Base-by-base conservation (phyloP, 2,888 invertebrate species). In the Sarcophaga subvicina region DNA sequence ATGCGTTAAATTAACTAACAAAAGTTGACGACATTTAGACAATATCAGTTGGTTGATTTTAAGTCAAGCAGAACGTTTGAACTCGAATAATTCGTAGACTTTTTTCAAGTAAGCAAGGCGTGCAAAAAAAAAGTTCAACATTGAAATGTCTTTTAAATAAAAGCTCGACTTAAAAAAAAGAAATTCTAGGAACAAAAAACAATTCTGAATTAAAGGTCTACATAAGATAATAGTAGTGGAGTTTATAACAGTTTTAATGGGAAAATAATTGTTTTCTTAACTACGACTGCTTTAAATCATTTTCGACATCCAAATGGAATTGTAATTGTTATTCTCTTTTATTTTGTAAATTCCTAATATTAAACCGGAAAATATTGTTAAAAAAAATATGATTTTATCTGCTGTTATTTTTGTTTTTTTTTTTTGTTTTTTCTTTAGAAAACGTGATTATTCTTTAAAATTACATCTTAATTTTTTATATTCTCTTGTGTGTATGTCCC, bases 1-100 rank as follows among this genome's bases (percentile, higher is more conserved):
- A 75, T 81, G 85, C 82, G 82, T 82, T 85, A 82, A 81, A 82
- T 82, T 79, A 64, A 78, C 78, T 70, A 77, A 78, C 78, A 73
- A 81, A 85, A 75, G 85, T 81, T 85, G 64, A 79, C 70, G 78
- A 82, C 78, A 70, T 54, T 54, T 54, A 54, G 14, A 54, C 54
- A 54, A 54, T 54, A 79, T 70, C 82, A 80, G 47, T 66, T 75
- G 70, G 82, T 75, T 82, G 60, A 64, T 73, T 83, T 62, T 76
- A 66, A 86, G 76, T 83, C 75, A 80, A 83, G 83, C 81, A 70
- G 75, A 71, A 80, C 83, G 69, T 49, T 25, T 14, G 64, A 64
- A 64, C 62, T 62, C 54, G 11, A 14, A 14, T 54, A 54, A 12
- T 37, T 37, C 8, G 37, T 37, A 37, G 6, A 37, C 37, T 37